Percentiles rank a stretch among this genome's conserved stretches.
Evolutionary conservation across 2,797 vertebrate genomes (phyloP).

Genomic region (Luscinia megarhynchos): DNA sequence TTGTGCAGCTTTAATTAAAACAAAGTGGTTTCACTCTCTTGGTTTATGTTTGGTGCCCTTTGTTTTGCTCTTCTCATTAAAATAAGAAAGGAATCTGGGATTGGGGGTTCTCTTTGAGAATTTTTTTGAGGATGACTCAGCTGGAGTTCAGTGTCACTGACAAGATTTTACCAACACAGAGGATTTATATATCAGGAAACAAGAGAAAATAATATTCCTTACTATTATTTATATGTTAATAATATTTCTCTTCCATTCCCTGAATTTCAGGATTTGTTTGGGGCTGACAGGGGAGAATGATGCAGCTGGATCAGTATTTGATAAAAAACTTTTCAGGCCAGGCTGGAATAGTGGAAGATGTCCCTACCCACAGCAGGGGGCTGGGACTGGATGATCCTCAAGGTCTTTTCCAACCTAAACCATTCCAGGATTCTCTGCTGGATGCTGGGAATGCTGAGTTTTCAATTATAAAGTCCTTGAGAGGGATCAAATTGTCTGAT

Average conservation of each 20-base stretch:
- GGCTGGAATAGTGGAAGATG: background rate
- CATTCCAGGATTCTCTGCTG: background rate
- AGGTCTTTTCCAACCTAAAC: background rate
- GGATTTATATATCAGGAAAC: background rate
- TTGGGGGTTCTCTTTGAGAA: background rate
- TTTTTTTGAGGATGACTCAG: background rate
- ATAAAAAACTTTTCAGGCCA: background rate
- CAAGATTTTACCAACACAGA: background rate
- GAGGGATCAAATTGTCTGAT: background rate
- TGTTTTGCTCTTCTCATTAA: background rate
- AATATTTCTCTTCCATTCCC: background rate
- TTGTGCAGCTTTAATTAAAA: conserved; percentile 18
- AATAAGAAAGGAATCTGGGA: background rate
- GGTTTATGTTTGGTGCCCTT: conserved; percentile 4
- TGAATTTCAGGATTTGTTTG: background rate
- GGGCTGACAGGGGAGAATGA: background rate
- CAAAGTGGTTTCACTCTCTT: background rate
- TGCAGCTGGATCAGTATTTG: background rate
- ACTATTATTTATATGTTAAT: background rate
- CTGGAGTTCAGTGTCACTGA: background rate
- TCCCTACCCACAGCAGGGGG: background rate
- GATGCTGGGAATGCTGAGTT: background rate
- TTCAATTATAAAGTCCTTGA: background rate
- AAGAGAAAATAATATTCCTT: background rate
- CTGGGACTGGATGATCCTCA: background rate